Evolutionary conservation across 2,113 vertebrate genomes (phyloP).

Genomic region (Mus pahari): DNA sequence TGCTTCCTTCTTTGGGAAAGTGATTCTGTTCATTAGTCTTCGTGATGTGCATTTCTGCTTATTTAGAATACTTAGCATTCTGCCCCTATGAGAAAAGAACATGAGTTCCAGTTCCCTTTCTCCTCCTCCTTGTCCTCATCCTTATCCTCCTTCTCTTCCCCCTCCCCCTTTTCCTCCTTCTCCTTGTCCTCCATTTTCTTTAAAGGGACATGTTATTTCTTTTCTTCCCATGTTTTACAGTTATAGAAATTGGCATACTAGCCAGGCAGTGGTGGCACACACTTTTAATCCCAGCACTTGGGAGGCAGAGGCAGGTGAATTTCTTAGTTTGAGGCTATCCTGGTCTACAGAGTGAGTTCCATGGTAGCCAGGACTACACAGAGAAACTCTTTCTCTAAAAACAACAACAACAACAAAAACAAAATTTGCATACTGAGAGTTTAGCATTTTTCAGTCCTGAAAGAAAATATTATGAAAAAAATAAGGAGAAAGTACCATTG

Average conservation of each 20-base stretch:
- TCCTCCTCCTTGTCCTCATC: not conserved
- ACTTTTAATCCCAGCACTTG: too few species aligned
- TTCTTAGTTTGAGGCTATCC: too few species aligned
- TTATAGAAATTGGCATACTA: not conserved
- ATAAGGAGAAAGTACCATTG: not conserved
- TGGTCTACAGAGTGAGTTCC: too few species aligned
- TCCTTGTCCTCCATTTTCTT: not conserved
- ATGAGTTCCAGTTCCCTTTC: not conserved
- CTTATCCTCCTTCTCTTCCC: not conserved
- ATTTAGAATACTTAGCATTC: slow-evolving; percentile 63
- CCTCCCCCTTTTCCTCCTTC: not conserved
- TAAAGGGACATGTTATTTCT: slow-evolving; percentile 47
- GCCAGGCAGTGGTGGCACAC: too few species aligned
- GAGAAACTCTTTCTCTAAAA: too few species aligned
- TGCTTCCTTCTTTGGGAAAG: slow-evolving; percentile 45
- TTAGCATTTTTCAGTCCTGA: slow-evolving; percentile 50
- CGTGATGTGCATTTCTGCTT: slow-evolving; percentile 59
- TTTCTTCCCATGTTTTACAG: not conserved
- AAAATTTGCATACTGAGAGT: not conserved
- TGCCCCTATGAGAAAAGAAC: slow-evolving; percentile 39
- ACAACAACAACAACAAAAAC: too few species aligned
- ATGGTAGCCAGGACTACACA: too few species aligned
- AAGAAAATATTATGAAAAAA: slow-evolving; percentile 31
- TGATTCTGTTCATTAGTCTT: slow-evolving; percentile 53
- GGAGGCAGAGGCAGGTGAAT: too few species aligned